Base-by-base conservation (phyloP, 2,113 vertebrate species). In the Heterocephalus glaber region DNA sequence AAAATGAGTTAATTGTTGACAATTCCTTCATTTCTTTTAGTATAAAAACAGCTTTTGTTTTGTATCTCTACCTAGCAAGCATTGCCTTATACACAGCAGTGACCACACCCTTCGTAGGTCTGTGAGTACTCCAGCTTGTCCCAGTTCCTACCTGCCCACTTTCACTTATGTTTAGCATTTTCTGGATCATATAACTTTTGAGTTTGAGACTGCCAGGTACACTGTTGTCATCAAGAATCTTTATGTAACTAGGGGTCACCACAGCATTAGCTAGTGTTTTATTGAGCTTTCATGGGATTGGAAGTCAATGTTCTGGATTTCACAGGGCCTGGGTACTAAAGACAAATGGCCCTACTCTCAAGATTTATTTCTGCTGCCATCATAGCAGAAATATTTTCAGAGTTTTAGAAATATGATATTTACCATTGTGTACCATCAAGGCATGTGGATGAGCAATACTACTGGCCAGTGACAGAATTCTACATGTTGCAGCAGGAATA, bases 321-420 rank as follows among this genome's bases (percentile, higher is more conserved):
- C 68, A 24, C 0, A 84, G 61, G 20, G 30, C 38, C n/a, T 65
- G 30, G 35, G 41, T 54, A 10, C 11, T 38, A 79, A 92, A 61
- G 88, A 77, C 33, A 74, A 24, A 77, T 47, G 60, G 38, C 2
- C 26, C 28, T 58, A 9, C 54, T n/a, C n/a, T 90, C 41, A 54
- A 33, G 35, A 86, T 88, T 93, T 68, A 49, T 96, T 84, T 93
- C 33, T 63, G 11, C 56, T 96, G 41, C 33, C 56, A 41, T 89
- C 14, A 19, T 6, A 65, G 65, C 41, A 83, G 89, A 74, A n/a
- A 47, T 58, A 5, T 35, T 95, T 80, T 74, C 77, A 49, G 74
- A 86, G 74, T 84, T 94, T 68, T 35, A 20, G 66, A 86, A 95
- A 79, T 54, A 66, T 63, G 26, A 2, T 35, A 14, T 79, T 88